Base-by-base conservation (phyloP, 1,140 invertebrate genomes). In the Cecropterus lyciades region DNA sequence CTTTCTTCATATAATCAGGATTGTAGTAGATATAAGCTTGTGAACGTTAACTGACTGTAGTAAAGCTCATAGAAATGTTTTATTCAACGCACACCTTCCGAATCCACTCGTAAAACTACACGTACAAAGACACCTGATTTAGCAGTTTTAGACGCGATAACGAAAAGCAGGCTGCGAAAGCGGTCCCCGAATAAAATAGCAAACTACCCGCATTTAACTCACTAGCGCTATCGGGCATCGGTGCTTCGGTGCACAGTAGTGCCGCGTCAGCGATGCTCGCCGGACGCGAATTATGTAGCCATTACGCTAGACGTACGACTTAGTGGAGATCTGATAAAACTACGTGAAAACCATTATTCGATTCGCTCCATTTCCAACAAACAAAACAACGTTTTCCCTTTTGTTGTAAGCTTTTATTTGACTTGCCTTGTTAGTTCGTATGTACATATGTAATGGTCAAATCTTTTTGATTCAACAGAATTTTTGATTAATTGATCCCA, bases 51-150 rank as follows among this genome's bases (percentile, higher is more conserved):
- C n/a, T n/a, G n/a, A n/a, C n/a, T n/a, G n/a, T 30, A 30, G 27
- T 8, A 8, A 30, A 20, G 37, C 10, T 8, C 27, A 7, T 30
- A 30, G 9, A 40, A 40, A n/a, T 40, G 10, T 40, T n/a, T 43
- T 14, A 14, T 14, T 43, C 13, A 43, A 14, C 40, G 40, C 40
- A 43, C 13, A 43, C 40, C 13, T 43, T 14, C n/a, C 27, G 60
- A 57, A 55, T 49, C 65, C 69, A 30, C 27, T 30, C 27, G 27
- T 77, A 75, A 75, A 70, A 74, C 73, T 78, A 73, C 77, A 79
- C 79, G 79, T 82, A 82, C 77, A 83, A 76, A 79, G 71, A 73
- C 73, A 71, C 60, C 81, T 86, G 81, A 86, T 86, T 86, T 83
- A 88, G 75, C 74, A 73, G 75, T 70, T 67, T 69, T 67, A 65